A percentile compares a stretch with the other conserved stretches of the same genome.
Conservation (phyloP, 2,797 vertebrate species). For the Hoplostethus atlanticus region DNA sequence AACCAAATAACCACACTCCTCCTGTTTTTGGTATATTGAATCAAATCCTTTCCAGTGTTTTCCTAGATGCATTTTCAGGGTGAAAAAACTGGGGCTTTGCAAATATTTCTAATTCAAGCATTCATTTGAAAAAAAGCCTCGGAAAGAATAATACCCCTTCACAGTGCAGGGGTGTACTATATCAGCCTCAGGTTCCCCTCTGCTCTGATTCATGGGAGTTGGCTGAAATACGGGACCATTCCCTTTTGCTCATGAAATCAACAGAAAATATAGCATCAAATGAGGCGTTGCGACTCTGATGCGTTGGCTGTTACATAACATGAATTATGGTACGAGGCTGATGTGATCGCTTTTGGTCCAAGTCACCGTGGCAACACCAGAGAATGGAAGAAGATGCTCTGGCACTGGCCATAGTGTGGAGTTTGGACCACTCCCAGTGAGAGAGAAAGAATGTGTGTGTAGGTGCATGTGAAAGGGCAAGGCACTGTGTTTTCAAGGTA, state of each 20-base stretch:
- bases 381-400: slow-evolving; percentile 32
- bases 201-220: slow-evolving; percentile 67
- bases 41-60: slow-evolving; percentile 73
- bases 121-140: slow-evolving; percentile 81
- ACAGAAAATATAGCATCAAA: slow-evolving; percentile 78
- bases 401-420: slow-evolving; percentile 3
- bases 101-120: slow-evolving; percentile 84
- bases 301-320: slow-evolving; percentile 69
- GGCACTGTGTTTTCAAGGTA: background rate
- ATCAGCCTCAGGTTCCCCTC: slow-evolving; percentile 69
- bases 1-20: slow-evolving; percentile 72
- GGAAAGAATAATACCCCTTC: slow-evolving; percentile 84
- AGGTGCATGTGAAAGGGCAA: background rate
- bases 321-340: slow-evolving; percentile 65
- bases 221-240: slow-evolving; percentile 73
- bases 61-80: slow-evolving; percentile 62
- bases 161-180: slow-evolving; percentile 67
- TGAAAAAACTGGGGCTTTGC: slow-evolving; percentile 63
- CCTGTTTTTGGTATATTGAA: slow-evolving; percentile 72
- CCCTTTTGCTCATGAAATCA: slow-evolving; percentile 78
- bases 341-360: slow-evolving; percentile 55
- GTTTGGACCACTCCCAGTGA: slow-evolving; percentile 7
- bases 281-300: slow-evolving; percentile 75
- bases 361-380: slow-evolving; percentile 12
- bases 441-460: background rate